A percentile compares a stretch with the other conserved stretches of the same genome.
phyloP scores from a whole-genome alignment of 2,797 vertebrate genomes.

The Lithobates sylvaticus region DNA sequence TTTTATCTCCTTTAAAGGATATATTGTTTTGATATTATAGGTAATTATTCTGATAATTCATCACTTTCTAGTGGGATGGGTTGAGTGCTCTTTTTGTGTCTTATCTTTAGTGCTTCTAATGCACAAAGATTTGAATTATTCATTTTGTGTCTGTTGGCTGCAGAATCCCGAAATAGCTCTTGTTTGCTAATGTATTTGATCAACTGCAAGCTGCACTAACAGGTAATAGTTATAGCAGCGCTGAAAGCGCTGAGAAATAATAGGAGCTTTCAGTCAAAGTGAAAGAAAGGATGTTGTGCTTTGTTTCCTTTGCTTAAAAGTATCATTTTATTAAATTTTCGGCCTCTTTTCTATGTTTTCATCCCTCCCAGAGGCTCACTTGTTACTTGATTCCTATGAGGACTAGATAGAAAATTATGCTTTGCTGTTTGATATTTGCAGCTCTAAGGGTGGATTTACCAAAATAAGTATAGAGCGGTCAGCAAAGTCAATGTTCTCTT shows the following conservation, averaged over 20 bases:
- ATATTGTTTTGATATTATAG: slow-evolving; percentile 65
- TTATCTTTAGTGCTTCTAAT: slow-evolving; percentile 70
- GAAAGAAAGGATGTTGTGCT: slow-evolving; percentile 13
- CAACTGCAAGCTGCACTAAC: slow-evolving; percentile 68
- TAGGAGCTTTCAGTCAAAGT: slow-evolving; percentile 39
- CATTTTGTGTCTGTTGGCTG: slow-evolving; percentile 66
- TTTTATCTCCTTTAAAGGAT: slow-evolving; percentile 67
- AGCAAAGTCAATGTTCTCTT: too few species aligned
- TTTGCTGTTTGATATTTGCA: neutral
- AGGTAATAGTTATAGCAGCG: slow-evolving; percentile 54
- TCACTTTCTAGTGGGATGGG: slow-evolving; percentile 65
- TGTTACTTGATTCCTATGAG: neutral
- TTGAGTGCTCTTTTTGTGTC: slow-evolving; percentile 67
- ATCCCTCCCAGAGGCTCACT: neutral
- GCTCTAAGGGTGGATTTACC: neutral
- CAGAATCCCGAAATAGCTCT: slow-evolving; percentile 71
- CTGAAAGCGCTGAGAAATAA: slow-evolving; percentile 38
- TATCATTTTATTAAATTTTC: slow-evolving; percentile 32
- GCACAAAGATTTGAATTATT: slow-evolving; percentile 74
- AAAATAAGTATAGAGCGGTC: too few species aligned
- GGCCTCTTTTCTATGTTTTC: neutral
- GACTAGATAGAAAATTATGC: neutral
- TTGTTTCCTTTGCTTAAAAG: slow-evolving; percentile 5
- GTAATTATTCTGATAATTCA: slow-evolving; percentile 69
- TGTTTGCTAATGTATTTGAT: slow-evolving; percentile 74